Evolutionary conservation across 2,113 vertebrate genomes (phyloP), one percentile per base, ranked within the genome.

Genomic region (Elephantulus edwardii): DNA sequence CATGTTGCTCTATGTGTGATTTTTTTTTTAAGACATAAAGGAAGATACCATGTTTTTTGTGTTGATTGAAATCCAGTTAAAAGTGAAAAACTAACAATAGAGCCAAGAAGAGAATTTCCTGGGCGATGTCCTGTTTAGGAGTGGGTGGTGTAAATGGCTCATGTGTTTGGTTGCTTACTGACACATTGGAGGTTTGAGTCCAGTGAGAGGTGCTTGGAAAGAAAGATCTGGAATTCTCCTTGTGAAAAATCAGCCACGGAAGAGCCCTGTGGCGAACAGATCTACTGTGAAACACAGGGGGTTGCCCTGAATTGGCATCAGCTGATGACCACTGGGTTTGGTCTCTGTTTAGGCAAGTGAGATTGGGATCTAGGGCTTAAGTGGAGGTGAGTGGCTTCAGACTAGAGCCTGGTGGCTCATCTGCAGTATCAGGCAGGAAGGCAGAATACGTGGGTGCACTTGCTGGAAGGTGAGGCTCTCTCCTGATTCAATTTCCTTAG

Each of bases 391-490:
- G 1, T 7, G 44, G 50, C 89, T 33, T 26, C 10, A 66, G 35
- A 13, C 42, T 10, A 81, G 58, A 5, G 6, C 12, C 2, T 8
- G 28, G 66, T 10, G 26, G 30, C 26, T 46, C 52, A 26, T 6
- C 38, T 11, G 8, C 11, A 48, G 19, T 3, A 6, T 44, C 6
- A 2, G 6, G 62, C 24, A 8, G 50, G 6, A 8, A 7, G 2
- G 62, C 17, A 4, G 38, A 6, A 8, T 33, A 30, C n/a, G 28
- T 56, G 83, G 62, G 40, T 5, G 56, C 48, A 10, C 48, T 52
- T 3, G 40, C 82, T 52, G 58, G 28, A 0, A 48, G 72, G 42
- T 24, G 64, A 72, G 7, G 17, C 35, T 58, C n/a, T 72, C 44
- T 46, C 22, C 66, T 3, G 79, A 50, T 6, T 70, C 11, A 0